Percentiles rank a stretch among this genome's conserved stretches.
Evolutionary conservation across 2,888 invertebrate genomes (phyloP).

Genomic region (Druceiella hillmani): DNA sequence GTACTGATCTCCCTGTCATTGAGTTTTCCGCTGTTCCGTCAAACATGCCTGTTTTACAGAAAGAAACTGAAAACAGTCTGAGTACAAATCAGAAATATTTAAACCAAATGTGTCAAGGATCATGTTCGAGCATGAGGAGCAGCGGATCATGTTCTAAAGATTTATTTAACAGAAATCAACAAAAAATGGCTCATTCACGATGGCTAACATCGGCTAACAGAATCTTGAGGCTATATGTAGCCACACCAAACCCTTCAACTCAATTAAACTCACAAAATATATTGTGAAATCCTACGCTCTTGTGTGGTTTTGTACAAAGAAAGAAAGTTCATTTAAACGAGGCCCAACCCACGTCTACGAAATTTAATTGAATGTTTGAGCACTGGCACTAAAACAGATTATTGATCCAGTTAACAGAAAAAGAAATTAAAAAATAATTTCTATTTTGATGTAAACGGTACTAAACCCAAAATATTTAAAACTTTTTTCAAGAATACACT

Average conservation of each 20-base stretch:
- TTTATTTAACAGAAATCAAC: conserved; percentile 18
- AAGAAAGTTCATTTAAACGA: too few species aligned
- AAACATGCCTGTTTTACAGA: conserved; percentile 2
- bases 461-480: too few species aligned
- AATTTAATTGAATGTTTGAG: too few species aligned
- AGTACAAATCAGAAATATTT: conserved; percentile 24
- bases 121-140: too few species aligned
- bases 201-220: conserved; percentile 24
- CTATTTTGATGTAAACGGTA: too few species aligned
- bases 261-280: conserved; percentile 12
- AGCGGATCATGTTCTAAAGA: conserved; percentile 16
- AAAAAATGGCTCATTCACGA: conserved; percentile 19
- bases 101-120: conserved; percentile 17
- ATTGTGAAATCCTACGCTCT: conserved; percentile 22
- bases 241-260: conserved; percentile 14
- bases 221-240: conserved; percentile 21
- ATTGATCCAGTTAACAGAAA: too few species aligned
- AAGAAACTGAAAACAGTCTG: conserved; percentile 8
- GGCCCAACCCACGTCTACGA: too few species aligned
- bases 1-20: conserved; percentile 14
- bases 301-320: conserved; percentile 20
- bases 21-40: conserved; percentile 4
- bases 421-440: too few species aligned
- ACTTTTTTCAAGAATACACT: too few species aligned
- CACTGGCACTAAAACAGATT: too few species aligned